Evolutionary conservation across 2,797 vertebrate species (phyloP).

Genomic region (Ataeniobius toweri): DNA sequence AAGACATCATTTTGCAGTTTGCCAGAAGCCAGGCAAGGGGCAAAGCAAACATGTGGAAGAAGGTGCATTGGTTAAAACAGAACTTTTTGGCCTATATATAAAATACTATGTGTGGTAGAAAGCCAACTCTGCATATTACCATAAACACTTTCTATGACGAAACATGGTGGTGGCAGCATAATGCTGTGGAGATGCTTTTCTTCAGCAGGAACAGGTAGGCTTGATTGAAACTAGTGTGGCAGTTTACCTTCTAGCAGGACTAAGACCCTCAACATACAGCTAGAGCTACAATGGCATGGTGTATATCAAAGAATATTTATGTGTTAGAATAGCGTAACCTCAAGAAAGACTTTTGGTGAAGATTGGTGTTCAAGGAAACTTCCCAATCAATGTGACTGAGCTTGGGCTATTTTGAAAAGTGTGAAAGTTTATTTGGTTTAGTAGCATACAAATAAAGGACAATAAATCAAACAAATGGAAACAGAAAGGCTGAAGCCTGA

Average conservation of each 20-base stretch:
- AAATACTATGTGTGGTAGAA: too few relatives aligned
- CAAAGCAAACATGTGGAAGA: too few relatives aligned
- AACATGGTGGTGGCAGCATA: too few relatives aligned
- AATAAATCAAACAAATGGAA: not conserved
- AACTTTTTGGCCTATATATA: too few relatives aligned
- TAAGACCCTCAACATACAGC: not conserved
- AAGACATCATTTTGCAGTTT: too few relatives aligned
- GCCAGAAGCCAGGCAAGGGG: too few relatives aligned
- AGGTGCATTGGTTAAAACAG: too few relatives aligned
- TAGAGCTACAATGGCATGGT: not conserved
- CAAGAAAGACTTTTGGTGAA: not conserved
- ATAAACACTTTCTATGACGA: too few relatives aligned
- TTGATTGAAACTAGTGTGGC: not conserved
- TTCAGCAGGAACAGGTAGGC: too few relatives aligned
- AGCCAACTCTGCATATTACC: too few relatives aligned
- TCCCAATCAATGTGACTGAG: not conserved
- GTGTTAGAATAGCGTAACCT: not conserved
- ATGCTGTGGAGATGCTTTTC: too few relatives aligned
- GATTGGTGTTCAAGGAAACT: not conserved
- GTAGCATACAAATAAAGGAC: not conserved
- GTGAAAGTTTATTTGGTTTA: not conserved
- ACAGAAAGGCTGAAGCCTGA: not conserved
- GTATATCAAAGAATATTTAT: not conserved
- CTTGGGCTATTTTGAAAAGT: not conserved
- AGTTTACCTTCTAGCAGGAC: not conserved